Base-by-base conservation (phyloP, 2,888 invertebrate species). In the Sphecodes monilicornis region DNA sequence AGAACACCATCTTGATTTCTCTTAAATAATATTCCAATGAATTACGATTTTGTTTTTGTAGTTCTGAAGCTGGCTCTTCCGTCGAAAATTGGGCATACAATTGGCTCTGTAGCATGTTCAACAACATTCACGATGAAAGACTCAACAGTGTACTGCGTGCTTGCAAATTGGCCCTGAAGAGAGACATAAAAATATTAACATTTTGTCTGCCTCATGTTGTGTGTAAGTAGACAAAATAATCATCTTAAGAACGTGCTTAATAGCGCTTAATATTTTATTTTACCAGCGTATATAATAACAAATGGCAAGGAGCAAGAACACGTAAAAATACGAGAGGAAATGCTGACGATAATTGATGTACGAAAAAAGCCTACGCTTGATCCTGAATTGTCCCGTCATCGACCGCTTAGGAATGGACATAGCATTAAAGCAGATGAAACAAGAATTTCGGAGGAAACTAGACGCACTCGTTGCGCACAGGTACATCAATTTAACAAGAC, bases 21-120 rank as follows among this genome's bases (percentile, higher is more conserved):
- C 10, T 72, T 75, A 29, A 8, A 79, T 70, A n/a, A 66, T 36
- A 54, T 50, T 66, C 16, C 32, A 60, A 11, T 41, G 39, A 60
- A 22, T n/a, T 18, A 32, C 77, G 69, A 36, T 26, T 54, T 60
- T 69, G 18, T 80, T 71, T 54, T 43, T 73, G 29, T 57, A 97
- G 97, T 29, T 97, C 97, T 0, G 96, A 96, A 70, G 95, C 96
- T 74, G 97, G 97, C 6, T 96, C 96, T 1, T 96, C 96, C 0
- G 97, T 97, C 91, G 96, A 97, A 89, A 96, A 96, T 87, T 98
- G 98, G 98, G 96, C 97, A 5, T 97, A 97, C 92, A 97, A 97
- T 88, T 98, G 98, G 98, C 96, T 97, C 0, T 96, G 96, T 60
- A 97, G 97, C 86, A 94, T 98, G 86, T 97, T 97, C 8, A 96